A percentile compares a stretch with the other conserved stretches of the same genome.
phyloP scores from a whole-genome alignment of 1,140 invertebrate genomes.

The Philotrypesis tridentata region DNA sequence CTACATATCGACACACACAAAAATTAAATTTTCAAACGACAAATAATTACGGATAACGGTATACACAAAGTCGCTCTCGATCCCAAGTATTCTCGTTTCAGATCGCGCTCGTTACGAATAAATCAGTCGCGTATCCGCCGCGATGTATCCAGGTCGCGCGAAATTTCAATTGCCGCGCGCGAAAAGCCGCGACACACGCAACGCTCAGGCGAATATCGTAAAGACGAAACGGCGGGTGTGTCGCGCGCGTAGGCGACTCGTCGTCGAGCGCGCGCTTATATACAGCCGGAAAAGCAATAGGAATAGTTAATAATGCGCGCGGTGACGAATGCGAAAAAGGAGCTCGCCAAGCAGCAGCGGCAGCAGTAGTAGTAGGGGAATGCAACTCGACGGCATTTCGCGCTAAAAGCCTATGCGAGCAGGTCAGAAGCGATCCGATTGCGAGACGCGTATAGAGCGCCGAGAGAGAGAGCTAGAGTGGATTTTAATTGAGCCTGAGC shows the following conservation, averaged over 20 bases:
- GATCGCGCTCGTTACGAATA: too few relatives aligned
- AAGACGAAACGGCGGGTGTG: not conserved
- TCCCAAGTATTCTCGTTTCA: too few relatives aligned
- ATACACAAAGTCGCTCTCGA: too few relatives aligned
- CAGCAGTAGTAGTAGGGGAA: slow-evolving; percentile 16
- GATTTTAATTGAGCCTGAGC: slow-evolving; percentile 15
- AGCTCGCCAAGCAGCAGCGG: too few relatives aligned
- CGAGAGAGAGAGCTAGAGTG: slow-evolving; percentile 1
- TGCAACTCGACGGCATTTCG: slow-evolving; percentile 35
- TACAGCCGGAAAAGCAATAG: not conserved
- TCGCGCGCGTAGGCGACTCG: not conserved
- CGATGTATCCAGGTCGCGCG: too few relatives aligned
- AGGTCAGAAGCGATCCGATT: slow-evolving; percentile 1
- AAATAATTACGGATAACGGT: too few relatives aligned
- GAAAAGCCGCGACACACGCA: not conserved
- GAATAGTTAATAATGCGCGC: not conserved
- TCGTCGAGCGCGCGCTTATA: too few relatives aligned
- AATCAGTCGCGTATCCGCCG: too few relatives aligned
- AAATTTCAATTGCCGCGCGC: too few relatives aligned
- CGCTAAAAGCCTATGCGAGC: not conserved
- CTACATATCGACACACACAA: too few relatives aligned
- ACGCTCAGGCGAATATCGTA: not conserved
- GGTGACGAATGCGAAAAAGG: slow-evolving; percentile 40
- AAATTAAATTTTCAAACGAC: too few relatives aligned
- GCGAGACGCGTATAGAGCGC: not conserved